Conservation (phyloP, 2,113 vertebrate genomes). For the Paralichthys olivaceus region DNA sequence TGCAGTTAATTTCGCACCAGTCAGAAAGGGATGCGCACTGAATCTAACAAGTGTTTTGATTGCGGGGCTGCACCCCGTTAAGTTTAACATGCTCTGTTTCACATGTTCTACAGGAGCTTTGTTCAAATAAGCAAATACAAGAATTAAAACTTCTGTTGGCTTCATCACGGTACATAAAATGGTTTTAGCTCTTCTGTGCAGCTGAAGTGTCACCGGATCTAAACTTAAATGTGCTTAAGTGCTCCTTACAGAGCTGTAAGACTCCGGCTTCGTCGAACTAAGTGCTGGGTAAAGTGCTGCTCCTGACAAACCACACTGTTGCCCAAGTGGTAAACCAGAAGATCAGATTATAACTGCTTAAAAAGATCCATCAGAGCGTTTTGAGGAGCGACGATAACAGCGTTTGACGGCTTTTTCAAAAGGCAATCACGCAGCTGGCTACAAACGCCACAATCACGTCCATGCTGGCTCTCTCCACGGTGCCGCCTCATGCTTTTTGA, state of each 20-base stretch:
- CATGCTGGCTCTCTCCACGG: slow-evolving; percentile 52
- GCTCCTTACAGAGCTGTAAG: slow-evolving; percentile 6
- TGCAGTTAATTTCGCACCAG: slow-evolving; percentile 42
- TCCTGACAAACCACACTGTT: slow-evolving; percentile 23
- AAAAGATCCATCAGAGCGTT: slow-evolving; percentile 39
- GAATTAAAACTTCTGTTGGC: not conserved
- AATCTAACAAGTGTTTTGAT: slow-evolving; percentile 15
- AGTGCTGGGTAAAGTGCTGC: not conserved
- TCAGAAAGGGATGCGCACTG: not conserved
- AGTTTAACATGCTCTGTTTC: slow-evolving; percentile 20
- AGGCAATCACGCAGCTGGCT: slow-evolving; percentile 45
- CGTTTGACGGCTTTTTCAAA: slow-evolving; percentile 59
- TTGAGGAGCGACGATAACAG: slow-evolving; percentile 47
- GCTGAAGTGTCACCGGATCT: not conserved
- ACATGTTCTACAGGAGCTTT: not conserved
- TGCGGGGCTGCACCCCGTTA: not conserved
- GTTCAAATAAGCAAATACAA: not conserved
- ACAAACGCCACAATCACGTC: slow-evolving; percentile 64
- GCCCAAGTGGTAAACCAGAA: slow-evolving; percentile 36
- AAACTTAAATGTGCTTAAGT: not conserved
- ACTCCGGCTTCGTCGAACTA: slow-evolving; percentile 12
- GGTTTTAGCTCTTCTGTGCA: not conserved
- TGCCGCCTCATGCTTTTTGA: slow-evolving; percentile 43
- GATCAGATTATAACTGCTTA: slow-evolving; percentile 43
- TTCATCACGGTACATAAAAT: not conserved